Evolutionary conservation across 2,113 vertebrate genomes (phyloP).

Genomic region (Zootoca vivipara): DNA sequence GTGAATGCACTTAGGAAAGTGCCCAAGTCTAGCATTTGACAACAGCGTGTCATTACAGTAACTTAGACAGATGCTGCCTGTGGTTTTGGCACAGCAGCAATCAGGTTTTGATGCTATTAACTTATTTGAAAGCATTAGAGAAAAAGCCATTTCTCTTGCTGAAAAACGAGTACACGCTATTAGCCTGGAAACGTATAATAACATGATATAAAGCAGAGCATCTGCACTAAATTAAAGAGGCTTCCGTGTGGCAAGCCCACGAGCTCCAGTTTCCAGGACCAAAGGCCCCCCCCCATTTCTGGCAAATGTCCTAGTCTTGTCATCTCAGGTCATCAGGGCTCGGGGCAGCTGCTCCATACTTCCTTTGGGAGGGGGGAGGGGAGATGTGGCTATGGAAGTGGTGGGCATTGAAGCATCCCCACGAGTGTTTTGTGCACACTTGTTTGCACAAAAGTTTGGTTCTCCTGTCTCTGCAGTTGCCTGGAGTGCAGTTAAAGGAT

Average conservation of each 20-base stretch:
- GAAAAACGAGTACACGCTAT: conserved; percentile 7
- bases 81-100: conserved; percentile 42
- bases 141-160: conserved; percentile 36
- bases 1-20: conserved; percentile 34
- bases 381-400: too few species aligned
- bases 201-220: background rate
- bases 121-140: conserved; percentile 48
- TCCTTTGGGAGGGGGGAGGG: too few species aligned
- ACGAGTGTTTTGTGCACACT: too few species aligned
- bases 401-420: too few species aligned
- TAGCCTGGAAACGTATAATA: conserved; percentile 26
- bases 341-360: too few species aligned
- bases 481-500: too few species aligned
- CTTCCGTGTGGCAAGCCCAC: background rate
- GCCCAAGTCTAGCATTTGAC: conserved; percentile 39
- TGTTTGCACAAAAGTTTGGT: too few species aligned
- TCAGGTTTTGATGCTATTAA: conserved; percentile 32
- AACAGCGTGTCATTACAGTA: conserved; percentile 41
- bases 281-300: background rate
- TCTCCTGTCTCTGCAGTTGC: too few species aligned
- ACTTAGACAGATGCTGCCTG: conserved; percentile 41
- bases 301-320: background rate
- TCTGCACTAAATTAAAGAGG: background rate
- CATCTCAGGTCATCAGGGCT: too few species aligned
- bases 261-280: background rate